These are phyloP conservation scores for Apotomis turbidana DNA, from an alignment of 2,888 invertebrate species.

Conservation along the genomic window DNA sequence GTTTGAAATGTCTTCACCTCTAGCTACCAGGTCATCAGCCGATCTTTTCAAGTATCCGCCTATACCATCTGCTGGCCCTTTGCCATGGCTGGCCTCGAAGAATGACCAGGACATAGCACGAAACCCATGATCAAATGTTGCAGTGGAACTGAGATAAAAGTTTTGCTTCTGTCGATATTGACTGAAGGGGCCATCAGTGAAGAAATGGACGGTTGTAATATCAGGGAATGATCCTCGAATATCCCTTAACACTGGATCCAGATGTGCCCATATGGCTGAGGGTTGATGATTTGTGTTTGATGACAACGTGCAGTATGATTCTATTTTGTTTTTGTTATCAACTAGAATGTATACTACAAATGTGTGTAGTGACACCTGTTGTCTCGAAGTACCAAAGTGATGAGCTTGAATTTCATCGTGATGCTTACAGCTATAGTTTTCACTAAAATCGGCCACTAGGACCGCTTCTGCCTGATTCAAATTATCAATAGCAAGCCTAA, in stretches of 20 bases:
- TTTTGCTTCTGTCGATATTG: slow-evolving; percentile 42
- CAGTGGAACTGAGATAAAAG: slow-evolving; percentile 14
- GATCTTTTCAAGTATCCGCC: slow-evolving; percentile 13
- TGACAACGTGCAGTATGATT: slow-evolving; percentile 34
- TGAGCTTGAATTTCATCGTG: slow-evolving; percentile 33
- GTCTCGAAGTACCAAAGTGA: slow-evolving; percentile 34
- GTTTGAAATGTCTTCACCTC: slow-evolving; percentile 9
- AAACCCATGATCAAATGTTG: too few species aligned
- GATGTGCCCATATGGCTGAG: slow-evolving; percentile 42
- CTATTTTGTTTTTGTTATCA: too few species aligned
- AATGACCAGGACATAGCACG: slow-evolving; percentile 1
- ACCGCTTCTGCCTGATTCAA: slow-evolving; percentile 18
- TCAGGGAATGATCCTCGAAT: not conserved
- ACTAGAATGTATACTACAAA: slow-evolving; percentile 24
- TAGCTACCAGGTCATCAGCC: slow-evolving; percentile 7
- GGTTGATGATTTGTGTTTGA: slow-evolving; percentile 33
- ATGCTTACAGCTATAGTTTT: slow-evolving; percentile 35
- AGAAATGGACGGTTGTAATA: slow-evolving; percentile 31
- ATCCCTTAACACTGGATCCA: slow-evolving; percentile 12
- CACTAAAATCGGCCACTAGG: slow-evolving; percentile 30
- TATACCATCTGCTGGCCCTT: slow-evolving; percentile 14
- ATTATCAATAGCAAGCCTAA: slow-evolving; percentile 11
- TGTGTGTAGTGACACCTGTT: slow-evolving; percentile 31
- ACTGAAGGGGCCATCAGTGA: slow-evolving; percentile 34
- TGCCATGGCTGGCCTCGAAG: slow-evolving; percentile 4